Evolutionary conservation across 2,888 invertebrate genomes (phyloP), one percentile per base, ranked within the genome.

Genomic region (Orthosia gothica): DNA sequence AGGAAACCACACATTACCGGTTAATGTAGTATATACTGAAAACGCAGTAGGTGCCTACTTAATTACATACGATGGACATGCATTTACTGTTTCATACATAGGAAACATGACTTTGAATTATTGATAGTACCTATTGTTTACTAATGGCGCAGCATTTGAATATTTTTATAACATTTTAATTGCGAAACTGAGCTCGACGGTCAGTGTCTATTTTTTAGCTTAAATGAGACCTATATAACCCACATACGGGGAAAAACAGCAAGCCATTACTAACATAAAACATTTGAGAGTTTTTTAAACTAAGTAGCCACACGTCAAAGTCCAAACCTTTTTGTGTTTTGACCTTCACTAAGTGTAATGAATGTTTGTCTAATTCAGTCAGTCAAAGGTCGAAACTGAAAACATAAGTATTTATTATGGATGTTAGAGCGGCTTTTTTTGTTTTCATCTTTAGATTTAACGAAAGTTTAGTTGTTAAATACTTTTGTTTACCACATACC

Each of bases 71-170:
- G 20, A 47, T 20, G 62, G 59, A 50, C n/a, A 63, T 61, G 61
- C 47, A 83, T 63, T 79, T 74, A 64, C 23, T 52, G 18, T 54
- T 58, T 18, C 16, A 40, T 82, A 62, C 52, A 50, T 45, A 68
- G 23, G 64, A 76, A 86, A 63, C 23, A 50, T 84, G 86, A 84
- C 49, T 68, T n/a, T 47, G 49, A 63, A 63, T n/a, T 69, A 71
- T 63, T 58, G 16, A 61, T 66, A 20, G 13, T 55, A 52, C 11
- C 20, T 49, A 5, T 62, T 40, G 7, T 15, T 5, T 52, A 9
- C 5, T 7, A 75, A 15, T 11, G 18, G 52, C n/a, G 16, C 16
- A 45, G 26, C 1, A 74, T 20, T 52, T 45, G 12, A 70, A 59
- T n/a, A 23, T 70, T 3, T 45, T 45, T 12, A 23, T 2, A 13